Evolutionary conservation across 2,113 vertebrate species (phyloP).

Genomic region (Baryphthengus martii): DNA sequence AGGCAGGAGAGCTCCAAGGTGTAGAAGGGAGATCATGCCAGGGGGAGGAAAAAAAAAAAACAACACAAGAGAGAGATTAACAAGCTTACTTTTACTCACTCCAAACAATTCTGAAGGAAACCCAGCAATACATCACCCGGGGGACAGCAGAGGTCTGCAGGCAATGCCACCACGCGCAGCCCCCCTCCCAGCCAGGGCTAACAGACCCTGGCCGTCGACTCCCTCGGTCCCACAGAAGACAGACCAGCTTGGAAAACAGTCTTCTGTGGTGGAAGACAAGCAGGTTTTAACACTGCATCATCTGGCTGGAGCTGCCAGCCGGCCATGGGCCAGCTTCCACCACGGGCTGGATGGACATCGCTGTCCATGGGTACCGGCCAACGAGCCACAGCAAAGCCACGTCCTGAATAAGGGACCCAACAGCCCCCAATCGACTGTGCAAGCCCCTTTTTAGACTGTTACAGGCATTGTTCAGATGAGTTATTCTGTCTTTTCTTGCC

Average conservation of each 20-base stretch:
- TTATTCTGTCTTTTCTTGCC: background rate
- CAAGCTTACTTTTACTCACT: background rate
- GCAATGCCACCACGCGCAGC: background rate
- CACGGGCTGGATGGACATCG: background rate
- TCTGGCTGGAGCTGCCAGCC: background rate
- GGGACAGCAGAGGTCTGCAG: background rate
- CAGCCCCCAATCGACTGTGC: rapidly evolving
- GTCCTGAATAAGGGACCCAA: background rate
- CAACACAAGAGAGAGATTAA: background rate
- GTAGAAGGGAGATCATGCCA: background rate
- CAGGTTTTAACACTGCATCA: background rate
- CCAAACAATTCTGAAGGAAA: background rate
- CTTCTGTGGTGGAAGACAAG: background rate
- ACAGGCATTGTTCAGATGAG: background rate
- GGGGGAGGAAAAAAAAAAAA: background rate
- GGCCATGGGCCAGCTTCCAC: background rate
- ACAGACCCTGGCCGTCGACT: background rate
- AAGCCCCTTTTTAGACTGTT: background rate
- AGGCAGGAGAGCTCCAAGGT: background rate
- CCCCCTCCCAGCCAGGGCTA: background rate
- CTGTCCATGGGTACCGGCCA: rapidly evolving
- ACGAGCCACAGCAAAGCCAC: background rate
- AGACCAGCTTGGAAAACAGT: background rate
- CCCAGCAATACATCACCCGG: background rate
- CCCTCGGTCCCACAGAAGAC: background rate